Base-by-base conservation (phyloP, 1,140 invertebrate genomes). In the Rhopalosiphum maidis region DNA sequence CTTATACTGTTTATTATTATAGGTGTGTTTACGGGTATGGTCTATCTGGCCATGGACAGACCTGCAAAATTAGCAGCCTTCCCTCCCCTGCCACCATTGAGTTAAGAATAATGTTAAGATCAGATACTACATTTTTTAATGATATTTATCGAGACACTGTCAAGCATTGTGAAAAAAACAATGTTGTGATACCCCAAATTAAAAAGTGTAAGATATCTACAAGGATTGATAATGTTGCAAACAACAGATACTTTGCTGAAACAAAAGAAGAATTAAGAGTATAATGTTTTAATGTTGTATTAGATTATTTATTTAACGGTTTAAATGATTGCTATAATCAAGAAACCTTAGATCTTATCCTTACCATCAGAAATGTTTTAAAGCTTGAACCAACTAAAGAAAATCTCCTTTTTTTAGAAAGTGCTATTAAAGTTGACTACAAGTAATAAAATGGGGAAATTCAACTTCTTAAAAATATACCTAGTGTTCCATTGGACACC, bases 171-270 rank as follows among this genome's bases (percentile, higher is more conserved):
- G 77, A 25, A 93, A 46, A 54, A 94, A 86, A 18, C 48, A 15
- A 30, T 88, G 88, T 91, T 85, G 21, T 46, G 5, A 94, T 94
- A 93, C 93, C 60, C 37, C 22, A 41, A 90, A 68, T 88, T 83
- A 92, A n/a, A 93, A 94, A 68, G 88, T 3, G 30, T 91, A 94
- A 60, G 77, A 94, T 83, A 5, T 83, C 82, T 41, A 37, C 35
- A 83, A 83, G 15, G 41, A 35, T 83, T 82, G 11, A 35, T 82
- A 7, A 82, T n/a, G n/a, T 23, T n/a, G 21, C n/a, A 11, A 23
- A 77, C 8, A 83, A 83, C 23, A 37, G 41, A 83, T 83, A 83
- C n/a, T 37, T 83, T 83, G n/a, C 82, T 37, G 37, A 18, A 23
- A 83, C 37, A 18, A 83, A 83, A 83, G 21, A 83, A 83, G 35